Percentiles rank a stretch among this genome's conserved stretches.
phyloP scores from a whole-genome alignment of 2,113 vertebrate genomes.

The Takifugu bimaculatus region DNA sequence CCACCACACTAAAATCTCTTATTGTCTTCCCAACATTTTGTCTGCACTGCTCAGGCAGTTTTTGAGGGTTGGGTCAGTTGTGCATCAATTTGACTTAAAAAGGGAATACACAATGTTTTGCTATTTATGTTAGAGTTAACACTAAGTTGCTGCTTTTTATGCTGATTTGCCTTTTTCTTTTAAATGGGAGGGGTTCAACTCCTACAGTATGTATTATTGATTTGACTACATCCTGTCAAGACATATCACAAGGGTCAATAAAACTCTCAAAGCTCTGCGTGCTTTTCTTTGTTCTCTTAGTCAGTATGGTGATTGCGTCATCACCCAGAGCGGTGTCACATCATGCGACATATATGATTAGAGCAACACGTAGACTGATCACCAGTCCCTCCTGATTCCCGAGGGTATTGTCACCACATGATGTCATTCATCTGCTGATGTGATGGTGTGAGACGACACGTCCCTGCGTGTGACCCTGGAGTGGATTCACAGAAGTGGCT shows the following conservation, averaged over 20 bases:
- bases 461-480: no score
- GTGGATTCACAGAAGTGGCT: no score
- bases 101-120: not conserved
- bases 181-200: not conserved
- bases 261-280: not conserved
- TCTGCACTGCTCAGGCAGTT: constrained; percentile 39
- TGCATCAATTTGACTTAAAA: constrained; percentile 5
- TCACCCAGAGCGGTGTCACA: no score
- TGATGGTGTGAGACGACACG: no score
- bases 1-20: constrained; percentile 11
- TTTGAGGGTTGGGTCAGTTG: constrained; percentile 24
- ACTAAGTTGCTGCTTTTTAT: not conserved
- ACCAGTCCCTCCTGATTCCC: no score
- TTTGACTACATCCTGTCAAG: constrained; percentile 16
- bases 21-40: constrained; percentile 52
- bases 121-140: not conserved
- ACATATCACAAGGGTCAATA: constrained; percentile 26
- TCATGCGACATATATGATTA: no score
- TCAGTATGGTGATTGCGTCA: no score
- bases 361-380: no score
- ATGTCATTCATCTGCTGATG: no score
- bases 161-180: constrained; percentile 17
- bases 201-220: constrained; percentile 15
- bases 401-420: no score
- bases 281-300: not conserved